phyloP scores from a whole-genome alignment of 2,888 invertebrate species.

The Drosophila longiperda region DNA sequence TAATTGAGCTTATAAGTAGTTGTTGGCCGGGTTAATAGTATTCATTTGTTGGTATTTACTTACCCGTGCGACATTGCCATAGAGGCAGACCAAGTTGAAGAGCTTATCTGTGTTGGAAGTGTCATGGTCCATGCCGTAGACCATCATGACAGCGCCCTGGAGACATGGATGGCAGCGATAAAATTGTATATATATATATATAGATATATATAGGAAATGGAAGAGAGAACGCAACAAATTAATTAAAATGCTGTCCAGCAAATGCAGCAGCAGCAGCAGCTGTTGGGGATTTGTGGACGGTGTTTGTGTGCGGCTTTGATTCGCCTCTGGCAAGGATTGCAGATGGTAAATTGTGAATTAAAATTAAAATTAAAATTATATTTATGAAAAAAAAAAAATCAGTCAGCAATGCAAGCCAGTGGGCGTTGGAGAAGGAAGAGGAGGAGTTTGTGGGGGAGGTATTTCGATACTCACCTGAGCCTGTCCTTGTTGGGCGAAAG shows the following conservation, averaged over 20 bases:
- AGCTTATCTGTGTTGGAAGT: conserved; percentile 97
- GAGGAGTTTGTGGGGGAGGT: background rate
- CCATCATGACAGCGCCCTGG: conserved; percentile 98
- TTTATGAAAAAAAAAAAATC: conserved; percentile 32
- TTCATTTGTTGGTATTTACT: conserved; percentile 78
- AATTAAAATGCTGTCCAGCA: conserved; percentile 64
- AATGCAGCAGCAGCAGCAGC: conserved; percentile 17
- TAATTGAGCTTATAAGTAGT: conserved; percentile 34
- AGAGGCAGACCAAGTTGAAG: conserved; percentile 99
- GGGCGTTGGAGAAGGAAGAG: background rate
- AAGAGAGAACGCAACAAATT: conserved; percentile 41
- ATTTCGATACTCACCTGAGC: conserved; percentile 80
- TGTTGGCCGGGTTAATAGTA: background rate
- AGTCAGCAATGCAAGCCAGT: conserved; percentile 21
- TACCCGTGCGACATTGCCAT: conserved; percentile 99
- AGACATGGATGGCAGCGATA: conserved; percentile 67
- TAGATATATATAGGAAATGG: background rate
- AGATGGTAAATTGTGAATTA: conserved; percentile 48
- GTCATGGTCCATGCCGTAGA: conserved; percentile 97
- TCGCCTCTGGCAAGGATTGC: conserved; percentile 29
- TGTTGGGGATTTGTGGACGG: conserved; percentile 22
- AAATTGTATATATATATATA: background rate
- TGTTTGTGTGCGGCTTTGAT: conserved; percentile 12
- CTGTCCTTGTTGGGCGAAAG: conserved; percentile 84
- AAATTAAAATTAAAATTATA: conserved; percentile 52